Base-by-base conservation (phyloP, 1,140 invertebrate genomes). In the Aphelinus certus region DNA sequence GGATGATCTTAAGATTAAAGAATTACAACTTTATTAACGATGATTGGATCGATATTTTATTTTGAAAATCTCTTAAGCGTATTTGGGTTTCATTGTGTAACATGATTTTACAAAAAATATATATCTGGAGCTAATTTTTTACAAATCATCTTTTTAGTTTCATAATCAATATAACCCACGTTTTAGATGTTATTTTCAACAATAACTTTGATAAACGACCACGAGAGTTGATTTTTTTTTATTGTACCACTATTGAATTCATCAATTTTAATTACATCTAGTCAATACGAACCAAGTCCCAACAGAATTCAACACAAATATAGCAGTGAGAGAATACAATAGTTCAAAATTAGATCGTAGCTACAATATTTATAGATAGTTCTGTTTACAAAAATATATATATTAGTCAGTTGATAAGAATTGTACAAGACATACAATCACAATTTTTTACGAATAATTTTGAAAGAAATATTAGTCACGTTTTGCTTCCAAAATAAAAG, bases 11-110 rank as follows among this genome's bases (percentile, higher is more conserved):
- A 26, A 26, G 26, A 26, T 26, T 26, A 26, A 26, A 26, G 26
- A 26, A 26, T 26, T 26, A 56, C n/a, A 26, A 2, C 7, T 45
- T 66, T 66, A 65, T n/a, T 51, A 66, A 66, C 51, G 51, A 66
- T 66, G 26, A n/a, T 64, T 55, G 9, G 49, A 51, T 43, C 53
- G 51, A 55, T 55, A 51, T 66, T 66, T 66, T 66, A 66, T 66
- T 66, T 55, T 2, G 43, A 66, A 63, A 66, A 55, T 26, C 51
- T 46, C 45, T 55, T 45, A 66, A 66, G 64, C 51, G 51, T 66
- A 10, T 45, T 66, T 43, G 26, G 3, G 42, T 46, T 10, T 9
- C 47, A 66, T 26, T 26, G 26, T 26, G 26, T 26, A 26, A 26
- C 26, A 26, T 26, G 26, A 26, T 26, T 26, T 26, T 26, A 26